Conservation (phyloP, 2,797 vertebrate genomes). For the Sebastiscus albofasciatus region DNA sequence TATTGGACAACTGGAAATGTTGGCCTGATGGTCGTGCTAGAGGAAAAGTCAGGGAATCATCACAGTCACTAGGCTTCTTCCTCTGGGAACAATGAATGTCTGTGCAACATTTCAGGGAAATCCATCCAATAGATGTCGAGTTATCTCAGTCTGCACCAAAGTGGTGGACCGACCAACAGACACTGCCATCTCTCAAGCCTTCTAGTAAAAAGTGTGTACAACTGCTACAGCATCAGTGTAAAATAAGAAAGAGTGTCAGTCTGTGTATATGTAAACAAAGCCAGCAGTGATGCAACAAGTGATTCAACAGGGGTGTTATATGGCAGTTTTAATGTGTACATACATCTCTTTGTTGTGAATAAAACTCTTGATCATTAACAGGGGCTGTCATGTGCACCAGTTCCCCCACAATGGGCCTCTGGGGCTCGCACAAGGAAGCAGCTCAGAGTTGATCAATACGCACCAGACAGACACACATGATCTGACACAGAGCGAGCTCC, state of each 20-base stretch:
- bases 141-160: not conserved
- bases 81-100: not conserved
- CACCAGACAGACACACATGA: conserved; percentile 51
- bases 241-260: conserved; percentile 5
- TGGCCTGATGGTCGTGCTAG: not conserved
- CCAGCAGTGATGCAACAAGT: conserved; percentile 20
- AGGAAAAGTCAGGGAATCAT: not conserved
- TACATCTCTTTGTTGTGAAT: conserved; percentile 42
- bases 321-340: conserved; percentile 12
- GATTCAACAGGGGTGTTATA: conserved; percentile 18
- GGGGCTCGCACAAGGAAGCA: conserved; percentile 44
- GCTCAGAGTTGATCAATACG: conserved; percentile 61
- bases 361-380: conserved; percentile 51
- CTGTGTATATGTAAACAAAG: conserved; percentile 12
- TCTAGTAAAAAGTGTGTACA: not conserved
- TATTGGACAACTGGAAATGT: not conserved
- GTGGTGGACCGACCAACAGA: not conserved
- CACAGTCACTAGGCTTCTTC: not conserved
- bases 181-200: not conserved
- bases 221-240: not conserved
- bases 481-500: conserved; percentile 36
- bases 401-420: conserved; percentile 53
- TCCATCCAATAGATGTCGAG: not conserved
- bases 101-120: not conserved
- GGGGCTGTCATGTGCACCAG: conserved; percentile 47